phyloP scores from a whole-genome alignment of 1,140 invertebrate genomes.

The Chrysoperla carnea region DNA sequence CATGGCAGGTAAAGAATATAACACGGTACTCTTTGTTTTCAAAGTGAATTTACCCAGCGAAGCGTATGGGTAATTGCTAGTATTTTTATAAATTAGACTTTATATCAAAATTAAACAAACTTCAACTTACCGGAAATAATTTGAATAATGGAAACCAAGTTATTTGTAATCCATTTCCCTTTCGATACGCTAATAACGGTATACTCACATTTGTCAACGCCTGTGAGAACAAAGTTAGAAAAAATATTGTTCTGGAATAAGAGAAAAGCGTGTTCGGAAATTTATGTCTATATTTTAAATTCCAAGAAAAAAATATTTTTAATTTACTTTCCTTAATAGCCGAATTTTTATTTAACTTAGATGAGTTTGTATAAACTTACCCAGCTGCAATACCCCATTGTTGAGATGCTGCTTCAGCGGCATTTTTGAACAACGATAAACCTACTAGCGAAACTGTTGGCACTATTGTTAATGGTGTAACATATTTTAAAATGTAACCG shows the following conservation, averaged over 20 bases:
- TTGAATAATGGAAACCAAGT: slow-evolving; percentile 58
- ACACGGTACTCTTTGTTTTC: too few species aligned
- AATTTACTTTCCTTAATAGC: too few species aligned
- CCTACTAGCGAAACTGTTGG: slow-evolving; percentile 67
- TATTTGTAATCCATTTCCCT: slow-evolving; percentile 34
- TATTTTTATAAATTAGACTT: too few species aligned
- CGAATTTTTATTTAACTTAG: too few species aligned
- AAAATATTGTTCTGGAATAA: slow-evolving; percentile 53
- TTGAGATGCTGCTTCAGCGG: slow-evolving; percentile 49
- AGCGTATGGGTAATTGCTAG: too few species aligned
- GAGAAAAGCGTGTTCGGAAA: too few species aligned
- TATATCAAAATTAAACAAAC: too few species aligned
- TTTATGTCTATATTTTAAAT: too few species aligned
- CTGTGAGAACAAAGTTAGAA: slow-evolving; percentile 70
- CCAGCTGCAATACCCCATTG: slow-evolving; percentile 66
- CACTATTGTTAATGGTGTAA: slow-evolving; percentile 64
- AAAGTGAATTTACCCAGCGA: too few species aligned
- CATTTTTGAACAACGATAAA: slow-evolving; percentile 60
- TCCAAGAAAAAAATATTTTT: too few species aligned
- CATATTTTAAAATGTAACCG: slow-evolving; percentile 48
- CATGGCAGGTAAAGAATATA: too few species aligned
- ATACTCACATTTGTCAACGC: slow-evolving; percentile 49
- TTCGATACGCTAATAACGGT: slow-evolving; percentile 41
- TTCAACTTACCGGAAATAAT: slow-evolving; percentile 54
- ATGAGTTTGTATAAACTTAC: slow-evolving; percentile 33